phyloP scores from a whole-genome alignment of 1,140 invertebrate species.

The Trachymyrmex cornetzi region DNA sequence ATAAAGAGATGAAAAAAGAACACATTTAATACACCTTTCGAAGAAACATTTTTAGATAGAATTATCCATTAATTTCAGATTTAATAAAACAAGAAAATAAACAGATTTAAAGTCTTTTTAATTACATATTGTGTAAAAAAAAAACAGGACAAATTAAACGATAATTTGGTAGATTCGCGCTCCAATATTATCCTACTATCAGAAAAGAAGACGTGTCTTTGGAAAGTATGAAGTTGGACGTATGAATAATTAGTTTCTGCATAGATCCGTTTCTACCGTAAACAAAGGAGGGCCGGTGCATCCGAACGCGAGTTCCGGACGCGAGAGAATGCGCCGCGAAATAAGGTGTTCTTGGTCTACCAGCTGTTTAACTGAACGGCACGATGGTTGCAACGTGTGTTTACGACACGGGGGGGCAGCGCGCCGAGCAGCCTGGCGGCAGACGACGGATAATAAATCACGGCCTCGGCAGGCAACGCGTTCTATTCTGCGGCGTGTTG shows the following conservation, averaged over 20 bases:
- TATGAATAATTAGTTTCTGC: not conserved
- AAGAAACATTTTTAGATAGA: not conserved
- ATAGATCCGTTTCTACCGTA: slow-evolving; percentile 11
- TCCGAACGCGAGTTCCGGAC: slow-evolving; percentile 28
- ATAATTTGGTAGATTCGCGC: not conserved
- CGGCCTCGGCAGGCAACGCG: slow-evolving; percentile 30
- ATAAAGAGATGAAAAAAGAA: not conserved
- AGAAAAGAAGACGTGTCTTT: not conserved
- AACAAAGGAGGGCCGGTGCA: slow-evolving; percentile 43
- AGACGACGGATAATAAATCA: slow-evolving; percentile 77
- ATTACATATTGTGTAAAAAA: not conserved
- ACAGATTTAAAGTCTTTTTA: not conserved
- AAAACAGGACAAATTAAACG: not conserved
- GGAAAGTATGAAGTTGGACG: not conserved
- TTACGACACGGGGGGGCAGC: slow-evolving; percentile 72
- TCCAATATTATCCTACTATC: not conserved
- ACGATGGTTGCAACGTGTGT: slow-evolving; percentile 74
- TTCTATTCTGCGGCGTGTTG: slow-evolving; percentile 53
- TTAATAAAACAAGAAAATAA: slow-evolving; percentile 6
- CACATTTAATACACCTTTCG: not conserved
- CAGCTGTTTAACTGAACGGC: slow-evolving; percentile 70
- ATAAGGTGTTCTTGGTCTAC: slow-evolving; percentile 65
- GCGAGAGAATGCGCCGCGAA: slow-evolving; percentile 33
- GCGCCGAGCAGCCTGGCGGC: slow-evolving; percentile 38
- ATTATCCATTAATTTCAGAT: not conserved